These are phyloP conservation scores for Octopus bimaculoides DNA, from an alignment of 1,140 invertebrate species.

Conservation along the genomic window DNA sequence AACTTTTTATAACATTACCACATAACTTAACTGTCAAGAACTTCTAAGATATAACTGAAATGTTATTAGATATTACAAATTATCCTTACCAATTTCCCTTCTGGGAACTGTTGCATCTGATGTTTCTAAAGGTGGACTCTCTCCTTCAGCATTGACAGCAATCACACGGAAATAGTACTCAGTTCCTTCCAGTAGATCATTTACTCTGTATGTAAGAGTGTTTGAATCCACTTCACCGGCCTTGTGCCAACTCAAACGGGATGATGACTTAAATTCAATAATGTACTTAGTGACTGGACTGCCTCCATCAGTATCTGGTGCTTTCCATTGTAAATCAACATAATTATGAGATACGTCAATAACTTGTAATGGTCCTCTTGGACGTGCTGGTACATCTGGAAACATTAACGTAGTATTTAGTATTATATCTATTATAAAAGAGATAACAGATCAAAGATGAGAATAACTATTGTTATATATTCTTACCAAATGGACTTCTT, in stretches of 20 bases:
- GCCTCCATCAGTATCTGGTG: conserved; percentile 92
- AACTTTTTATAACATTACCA: too few relatives aligned
- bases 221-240: conserved; percentile 68
- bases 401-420: neutral
- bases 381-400: conserved; percentile 47
- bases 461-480: neutral
- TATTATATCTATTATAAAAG: neutral
- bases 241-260: conserved; percentile 77
- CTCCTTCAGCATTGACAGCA: conserved; percentile 95
- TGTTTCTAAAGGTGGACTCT: conserved; percentile 79
- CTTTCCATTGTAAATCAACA: conserved; percentile 90
- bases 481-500: conserved; percentile 85
- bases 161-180: conserved; percentile 95
- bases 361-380: conserved; percentile 65
- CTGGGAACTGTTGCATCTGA: conserved; percentile 61
- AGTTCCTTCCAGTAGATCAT: conserved; percentile 65
- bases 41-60: too few relatives aligned
- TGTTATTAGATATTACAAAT: too few relatives aligned
- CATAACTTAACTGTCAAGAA: too few relatives aligned
- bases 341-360: conserved; percentile 88
- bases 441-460: neutral
- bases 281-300: conserved; percentile 91
- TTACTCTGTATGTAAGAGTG: conserved; percentile 52
- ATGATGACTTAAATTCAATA: conserved; percentile 89
- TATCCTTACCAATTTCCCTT: conserved; percentile 58